Evolutionary conservation across 2,888 invertebrate species (phyloP).

Genomic region (Nephrotoma guestfalica): DNA sequence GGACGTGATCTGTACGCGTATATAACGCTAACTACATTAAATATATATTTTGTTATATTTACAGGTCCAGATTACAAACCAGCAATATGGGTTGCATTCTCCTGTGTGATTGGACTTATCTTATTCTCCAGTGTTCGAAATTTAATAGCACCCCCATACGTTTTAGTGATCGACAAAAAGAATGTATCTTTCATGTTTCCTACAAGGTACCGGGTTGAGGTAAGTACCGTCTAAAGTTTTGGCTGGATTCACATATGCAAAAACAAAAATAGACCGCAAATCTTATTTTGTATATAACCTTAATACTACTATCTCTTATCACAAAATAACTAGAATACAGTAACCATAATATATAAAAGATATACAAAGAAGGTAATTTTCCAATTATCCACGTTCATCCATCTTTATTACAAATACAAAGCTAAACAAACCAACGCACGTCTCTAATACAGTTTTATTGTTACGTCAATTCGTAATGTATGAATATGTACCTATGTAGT

Average conservation of each 20-base stretch:
- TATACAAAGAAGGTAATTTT: slow-evolving; percentile 3
- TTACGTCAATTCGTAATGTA: not conserved
- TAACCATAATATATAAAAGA: not conserved
- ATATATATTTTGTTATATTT: not conserved
- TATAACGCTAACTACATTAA: not conserved
- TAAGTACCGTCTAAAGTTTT: slow-evolving; percentile 15
- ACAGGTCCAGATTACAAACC: slow-evolving; percentile 10
- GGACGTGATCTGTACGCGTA: too few relatives aligned
- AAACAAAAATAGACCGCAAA: not conserved
- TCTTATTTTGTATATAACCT: not conserved
- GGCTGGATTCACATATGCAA: not conserved
- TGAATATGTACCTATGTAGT: not conserved
- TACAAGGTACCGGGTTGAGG: slow-evolving; percentile 29
- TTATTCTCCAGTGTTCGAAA: slow-evolving; percentile 27
- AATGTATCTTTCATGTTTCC: slow-evolving; percentile 34
- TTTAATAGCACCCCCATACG: slow-evolving; percentile 31
- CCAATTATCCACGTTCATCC: not conserved
- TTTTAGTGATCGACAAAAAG: slow-evolving; percentile 31
- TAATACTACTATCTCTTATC: not conserved
- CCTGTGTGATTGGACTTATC: slow-evolving; percentile 18
- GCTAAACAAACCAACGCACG: not conserved
- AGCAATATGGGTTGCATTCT: slow-evolving; percentile 9
- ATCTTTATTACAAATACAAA: not conserved
- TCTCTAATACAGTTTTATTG: not conserved
- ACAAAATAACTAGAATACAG: not conserved